These are phyloP conservation scores for Phymorhynchus buccinoides DNA, from an alignment of 1,140 invertebrate genomes.

Conservation along the genomic window DNA sequence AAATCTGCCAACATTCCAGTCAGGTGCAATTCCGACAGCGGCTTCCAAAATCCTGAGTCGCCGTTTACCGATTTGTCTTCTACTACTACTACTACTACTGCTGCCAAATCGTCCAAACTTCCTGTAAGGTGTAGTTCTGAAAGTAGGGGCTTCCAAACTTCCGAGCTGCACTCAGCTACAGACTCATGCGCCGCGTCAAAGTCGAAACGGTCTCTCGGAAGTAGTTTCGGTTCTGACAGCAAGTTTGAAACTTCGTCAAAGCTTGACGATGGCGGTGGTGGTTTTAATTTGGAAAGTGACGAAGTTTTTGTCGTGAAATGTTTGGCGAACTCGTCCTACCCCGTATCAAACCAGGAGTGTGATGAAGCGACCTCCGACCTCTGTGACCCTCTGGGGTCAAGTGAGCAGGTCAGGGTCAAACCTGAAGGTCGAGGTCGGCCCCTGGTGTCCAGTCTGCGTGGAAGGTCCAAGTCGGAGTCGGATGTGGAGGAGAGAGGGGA, in stretches of 20 bases:
- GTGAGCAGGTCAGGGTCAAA: not conserved
- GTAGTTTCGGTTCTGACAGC: not conserved
- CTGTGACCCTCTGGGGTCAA: not conserved
- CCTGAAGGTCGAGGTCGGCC: not conserved
- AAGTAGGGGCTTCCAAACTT: too few species aligned
- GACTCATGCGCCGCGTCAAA: too few species aligned
- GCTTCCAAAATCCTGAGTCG: too few species aligned
- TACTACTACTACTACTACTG: too few species aligned
- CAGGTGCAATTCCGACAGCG: too few species aligned
- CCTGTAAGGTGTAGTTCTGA: not conserved
- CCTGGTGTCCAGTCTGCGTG: conserved; percentile 1
- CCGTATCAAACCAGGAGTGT: not conserved
- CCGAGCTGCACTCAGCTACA: too few species aligned
- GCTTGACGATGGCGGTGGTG: too few species aligned
- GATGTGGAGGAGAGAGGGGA: not conserved
- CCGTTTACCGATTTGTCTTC: too few species aligned
- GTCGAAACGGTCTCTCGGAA: too few species aligned
- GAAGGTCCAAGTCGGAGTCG: conserved; percentile 5
- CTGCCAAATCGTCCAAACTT: too few species aligned
- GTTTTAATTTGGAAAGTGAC: not conserved
- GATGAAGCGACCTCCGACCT: not conserved
- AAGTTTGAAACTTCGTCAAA: not conserved
- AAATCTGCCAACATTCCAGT: too few species aligned
- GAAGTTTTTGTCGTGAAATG: not conserved
- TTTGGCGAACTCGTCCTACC: not conserved